Evolutionary conservation across 1,140 invertebrate species (phyloP), one percentile per base, ranked within the genome.

Genomic region (Drosophila bifasciata): DNA sequence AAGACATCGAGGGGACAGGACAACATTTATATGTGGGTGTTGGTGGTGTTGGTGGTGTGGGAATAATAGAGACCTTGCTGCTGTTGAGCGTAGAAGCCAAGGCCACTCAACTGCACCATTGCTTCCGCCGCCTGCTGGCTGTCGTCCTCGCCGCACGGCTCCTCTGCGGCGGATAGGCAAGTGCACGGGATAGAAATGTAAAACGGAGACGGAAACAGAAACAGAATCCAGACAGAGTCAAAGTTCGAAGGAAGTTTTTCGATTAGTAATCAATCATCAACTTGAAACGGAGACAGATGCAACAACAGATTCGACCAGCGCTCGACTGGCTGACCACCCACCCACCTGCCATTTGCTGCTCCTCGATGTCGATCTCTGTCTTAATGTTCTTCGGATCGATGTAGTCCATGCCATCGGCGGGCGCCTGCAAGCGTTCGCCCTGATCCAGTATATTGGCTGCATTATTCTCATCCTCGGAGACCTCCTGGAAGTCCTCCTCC

Each of bases 71-170:
- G 89, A 90, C 83, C 80, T 89, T 93, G 93, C 79, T 93, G 93
- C 61, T 93, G 93, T 64, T 93, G 93, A 72, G 93, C 92, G 89
- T 95, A 95, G 90, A 94, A 95, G 32, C 95, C 94, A 76, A 95
- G 93, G 71, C 95, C 95, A 41, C 96, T 94, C 39, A 97, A 92
- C 84, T 97, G 96, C 15, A 97, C 95, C 96, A 97, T 96, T 8
- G 96, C 96, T 92, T 96, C 96, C 9, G 96, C 95, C 4, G 94
- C 96, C 90, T 97, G 96, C 90, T 96, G 96, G 92, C 94, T 95
- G 77, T 95, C 95, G 86, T 96, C 95, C 70, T 95, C 93, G 50
- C 93, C 92, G 49, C 92, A 92, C 66, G 93, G 93, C 44, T 93
- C 93, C 75, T 93, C 93, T 86, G 93, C 67, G 39, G 19, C 46